Evolutionary conservation across 2,888 invertebrate genomes (phyloP), one percentile per base, ranked within the genome.

Genomic region (Apamea sordens): DNA sequence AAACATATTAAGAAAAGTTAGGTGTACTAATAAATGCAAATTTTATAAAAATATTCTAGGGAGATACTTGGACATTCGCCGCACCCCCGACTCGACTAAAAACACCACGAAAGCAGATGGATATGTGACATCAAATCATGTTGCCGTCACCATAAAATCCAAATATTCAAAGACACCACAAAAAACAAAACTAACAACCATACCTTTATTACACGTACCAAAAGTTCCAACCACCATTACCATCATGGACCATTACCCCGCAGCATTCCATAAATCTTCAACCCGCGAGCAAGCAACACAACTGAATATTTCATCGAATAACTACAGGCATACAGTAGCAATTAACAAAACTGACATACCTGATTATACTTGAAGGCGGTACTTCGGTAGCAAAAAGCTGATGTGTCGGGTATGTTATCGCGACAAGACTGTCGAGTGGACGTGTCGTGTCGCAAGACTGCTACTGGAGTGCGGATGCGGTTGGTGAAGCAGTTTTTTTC

Each of bases 321-420:
- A 72, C 68, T 53, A 69, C 76, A 64, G 64, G 44, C 18, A 59
- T 67, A 69, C 75, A 70, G 70, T 47, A 63, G 59, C 56, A 83
- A 83, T 76, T 76, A 83, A 79, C 69, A 77, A 86, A 86, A 77
- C 74, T 75, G 59, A 73, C 76, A 65, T 65, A 73, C 71, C 68
- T 83, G 63, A 76, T 76, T 72, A 74, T 73, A 69, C 65, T 63
- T 76, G 41, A 74, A 71, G 70, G 50, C 76, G 56, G 84, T 63
- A 63, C 64, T 68, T 65, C 64, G 68, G 79, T 68, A 63, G 79
- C 84, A 74, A 83, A 83, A 82, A 82, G 47, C 53, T 69, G 50
- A 70, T 73, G 86, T 63, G 64, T 63, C n/a, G 36, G 75, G 65
- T 64, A 79, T 78, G 64, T 69, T 83, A 83, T 75, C 86, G 56